Conservation (phyloP, 2,113 vertebrate species). For the Pollimyrus isidori region DNA sequence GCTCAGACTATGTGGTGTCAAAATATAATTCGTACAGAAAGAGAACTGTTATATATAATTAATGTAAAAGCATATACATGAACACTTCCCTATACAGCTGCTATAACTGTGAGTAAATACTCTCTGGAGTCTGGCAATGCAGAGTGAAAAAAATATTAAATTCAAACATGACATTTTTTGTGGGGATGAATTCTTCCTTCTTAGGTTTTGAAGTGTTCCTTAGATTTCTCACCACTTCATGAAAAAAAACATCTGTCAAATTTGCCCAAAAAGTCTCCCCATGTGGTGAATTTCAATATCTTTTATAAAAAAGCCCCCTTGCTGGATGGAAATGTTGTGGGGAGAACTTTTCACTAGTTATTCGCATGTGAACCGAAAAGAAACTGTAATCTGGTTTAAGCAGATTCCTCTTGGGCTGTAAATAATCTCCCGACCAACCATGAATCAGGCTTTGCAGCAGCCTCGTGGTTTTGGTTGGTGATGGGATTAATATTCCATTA, state of each 20-base stretch:
- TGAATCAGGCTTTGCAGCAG: background rate
- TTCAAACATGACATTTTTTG: background rate
- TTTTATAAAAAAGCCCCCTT: background rate
- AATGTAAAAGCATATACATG: background rate
- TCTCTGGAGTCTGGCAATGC: background rate
- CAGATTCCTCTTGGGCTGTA: background rate
- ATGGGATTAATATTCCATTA: background rate
- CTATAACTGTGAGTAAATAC: background rate
- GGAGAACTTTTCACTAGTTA: background rate
- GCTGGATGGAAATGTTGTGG: background rate
- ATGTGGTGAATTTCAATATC: background rate
- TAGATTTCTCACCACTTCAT: background rate
- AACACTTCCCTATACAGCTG: background rate
- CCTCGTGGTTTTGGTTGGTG: background rate
- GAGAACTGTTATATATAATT: background rate
- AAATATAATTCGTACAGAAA: background rate
- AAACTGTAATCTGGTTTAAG: background rate
- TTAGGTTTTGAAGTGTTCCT: background rate
- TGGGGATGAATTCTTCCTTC: background rate
- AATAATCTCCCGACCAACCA: background rate
- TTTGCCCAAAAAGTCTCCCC: background rate
- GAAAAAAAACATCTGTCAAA: background rate
- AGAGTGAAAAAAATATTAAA: background rate
- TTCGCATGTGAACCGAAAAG: background rate
- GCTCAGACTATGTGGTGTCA: background rate